Base-by-base conservation (phyloP, 2,888 invertebrate species). In the Eupithecia tripunctaria region DNA sequence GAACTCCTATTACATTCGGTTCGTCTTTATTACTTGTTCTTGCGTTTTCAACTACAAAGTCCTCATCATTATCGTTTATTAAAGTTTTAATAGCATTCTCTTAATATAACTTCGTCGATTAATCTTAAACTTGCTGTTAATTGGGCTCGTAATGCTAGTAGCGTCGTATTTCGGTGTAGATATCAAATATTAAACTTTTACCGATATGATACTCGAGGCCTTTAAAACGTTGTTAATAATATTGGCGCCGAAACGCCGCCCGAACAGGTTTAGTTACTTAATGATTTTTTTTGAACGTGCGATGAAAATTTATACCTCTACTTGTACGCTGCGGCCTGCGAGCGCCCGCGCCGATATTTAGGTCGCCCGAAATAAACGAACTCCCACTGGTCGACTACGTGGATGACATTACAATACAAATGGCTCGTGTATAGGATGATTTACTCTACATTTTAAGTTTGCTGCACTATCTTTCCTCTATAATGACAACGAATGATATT, bases 301-400 rank as follows among this genome's bases (percentile, higher is more conserved):
- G 76, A 80, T 78, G 81, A 86, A 85, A 79, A 85, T 85, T 83
- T 86, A 82, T 80, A 80, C 79, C 84, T 80, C 79, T 79, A 79
- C 81, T 74, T 36, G 74, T 70, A 70, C 68, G 64, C 78, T 81
- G 79, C 78, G 83, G 77, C 59, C 78, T 81, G 79, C 78, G 83
- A 77, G 83, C 77, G 74, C 86, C 81, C 84, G 88, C 87, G 85
- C 85, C 85, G 89, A 90, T 91, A 94, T 94, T 93, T 92, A 91
- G 94, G 94, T 93, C 94, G 93, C 86, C 89, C 82, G 81, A 94
- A 94, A 94, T 94, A 94, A 87, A 91, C 85, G 77, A 80, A 81
- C 88, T 86, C 86, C 84, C 84, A 82, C 85, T 83, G 85, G 84
- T 82, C 78, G 79, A 82, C 70, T 78, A 77, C 71, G 73, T 76